Conservation (phyloP, 2,888 invertebrate genomes). For the Ypsolopha sequella region DNA sequence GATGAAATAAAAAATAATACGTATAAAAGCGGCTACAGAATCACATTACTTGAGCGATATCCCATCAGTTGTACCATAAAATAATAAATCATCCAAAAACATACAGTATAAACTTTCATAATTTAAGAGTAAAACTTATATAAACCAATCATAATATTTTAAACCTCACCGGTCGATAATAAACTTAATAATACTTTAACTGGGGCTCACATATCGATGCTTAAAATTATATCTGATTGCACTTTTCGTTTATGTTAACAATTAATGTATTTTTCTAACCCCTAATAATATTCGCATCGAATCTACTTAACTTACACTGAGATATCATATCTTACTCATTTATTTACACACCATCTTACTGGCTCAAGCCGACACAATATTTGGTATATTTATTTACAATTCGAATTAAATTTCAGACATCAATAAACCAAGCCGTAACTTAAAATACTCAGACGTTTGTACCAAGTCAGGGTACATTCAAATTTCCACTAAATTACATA, state of each 20-base stretch:
- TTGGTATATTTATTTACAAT: constrained; percentile 68
- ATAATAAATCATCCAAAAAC: constrained; percentile 32
- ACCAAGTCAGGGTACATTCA: constrained; percentile 49
- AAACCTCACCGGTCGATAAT: constrained; percentile 61
- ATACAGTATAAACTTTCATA: constrained; percentile 62
- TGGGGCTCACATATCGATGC: constrained; percentile 51
- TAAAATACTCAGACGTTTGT: constrained; percentile 59
- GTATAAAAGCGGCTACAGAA: constrained; percentile 1
- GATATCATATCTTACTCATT: background rate
- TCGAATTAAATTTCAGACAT: constrained; percentile 28
- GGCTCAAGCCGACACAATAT: constrained; percentile 22
- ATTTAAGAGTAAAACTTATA: constrained; percentile 62
- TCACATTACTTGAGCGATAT: constrained; percentile 51
- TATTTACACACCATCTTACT: background rate
- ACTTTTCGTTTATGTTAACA: constrained; percentile 55
- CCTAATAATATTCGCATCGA: background rate
- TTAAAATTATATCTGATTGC: constrained; percentile 66
- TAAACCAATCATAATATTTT: constrained; percentile 68
- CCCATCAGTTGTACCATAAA: constrained; percentile 36
- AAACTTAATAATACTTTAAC: constrained; percentile 71
- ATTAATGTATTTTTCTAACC: constrained; percentile 18
- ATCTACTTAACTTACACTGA: background rate
- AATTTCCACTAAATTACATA: constrained; percentile 1
- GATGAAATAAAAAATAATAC: background rate
- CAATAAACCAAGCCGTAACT: constrained; percentile 47